Evolutionary conservation across 1,140 invertebrate species (phyloP).

Genomic region (Drosophila fuyamai): DNA sequence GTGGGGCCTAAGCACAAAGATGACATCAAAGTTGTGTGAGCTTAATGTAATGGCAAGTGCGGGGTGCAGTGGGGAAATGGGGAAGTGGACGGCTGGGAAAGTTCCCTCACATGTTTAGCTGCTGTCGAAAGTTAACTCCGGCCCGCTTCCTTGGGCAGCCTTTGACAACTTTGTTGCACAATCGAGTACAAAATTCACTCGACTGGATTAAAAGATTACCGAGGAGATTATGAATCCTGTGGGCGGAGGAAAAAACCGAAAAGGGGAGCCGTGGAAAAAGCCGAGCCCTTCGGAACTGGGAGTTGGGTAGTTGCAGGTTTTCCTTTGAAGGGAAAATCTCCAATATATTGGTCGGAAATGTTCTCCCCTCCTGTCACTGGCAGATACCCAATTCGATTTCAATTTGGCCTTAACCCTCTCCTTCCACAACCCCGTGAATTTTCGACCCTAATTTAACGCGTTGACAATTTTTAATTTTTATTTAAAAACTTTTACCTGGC

Average conservation of each 20-base stretch:
- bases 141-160: slow-evolving; percentile 33
- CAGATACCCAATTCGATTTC: slow-evolving; percentile 63
- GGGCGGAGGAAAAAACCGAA: background rate
- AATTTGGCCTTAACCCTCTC: slow-evolving; percentile 42
- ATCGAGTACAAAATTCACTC: slow-evolving; percentile 83
- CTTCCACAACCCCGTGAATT: slow-evolving; percentile 9
- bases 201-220: slow-evolving; percentile 84
- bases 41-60: slow-evolving; percentile 65
- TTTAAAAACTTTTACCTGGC: slow-evolving; percentile 74
- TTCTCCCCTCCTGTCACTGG: slow-evolving; percentile 11
- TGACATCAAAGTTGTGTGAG: slow-evolving; percentile 75
- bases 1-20: slow-evolving; percentile 72
- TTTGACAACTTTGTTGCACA: slow-evolving; percentile 78
- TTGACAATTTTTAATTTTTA: slow-evolving; percentile 83
- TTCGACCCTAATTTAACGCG: slow-evolving; percentile 78
- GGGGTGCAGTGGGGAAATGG: no score
- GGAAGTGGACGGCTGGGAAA: slow-evolving; percentile 8
- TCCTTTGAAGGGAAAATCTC: slow-evolving; percentile 24
- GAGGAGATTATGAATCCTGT: slow-evolving; percentile 74
- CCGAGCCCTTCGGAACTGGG: slow-evolving; percentile 12
- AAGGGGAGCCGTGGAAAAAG: background rate
- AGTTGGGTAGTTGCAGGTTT: slow-evolving; percentile 21
- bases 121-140: slow-evolving; percentile 59
- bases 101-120: slow-evolving; percentile 66
- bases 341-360: slow-evolving; percentile 4